These are phyloP conservation scores for Cassiopea xamachana DNA, from an alignment of 30 jellyfish, hydroid and myxozoan species.

Conservation along the genomic window DNA sequence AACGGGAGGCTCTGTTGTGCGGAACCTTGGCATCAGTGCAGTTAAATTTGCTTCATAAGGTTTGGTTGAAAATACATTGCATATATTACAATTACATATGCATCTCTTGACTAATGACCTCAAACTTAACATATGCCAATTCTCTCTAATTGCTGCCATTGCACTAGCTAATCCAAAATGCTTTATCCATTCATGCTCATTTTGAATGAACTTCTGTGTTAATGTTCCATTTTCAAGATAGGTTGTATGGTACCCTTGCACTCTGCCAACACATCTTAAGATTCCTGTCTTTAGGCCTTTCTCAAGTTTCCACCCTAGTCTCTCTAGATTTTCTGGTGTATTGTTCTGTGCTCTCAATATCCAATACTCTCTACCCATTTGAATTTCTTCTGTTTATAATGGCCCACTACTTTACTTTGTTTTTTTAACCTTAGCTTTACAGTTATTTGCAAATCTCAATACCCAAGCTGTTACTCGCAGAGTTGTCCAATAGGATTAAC, in stretches of 20 bases:
- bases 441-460: conserved; percentile 43
- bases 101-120: conserved; percentile 50
- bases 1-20: too few species aligned
- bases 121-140: conserved; percentile 18
- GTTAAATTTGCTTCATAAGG: conserved; percentile 56
- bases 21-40: too few species aligned
- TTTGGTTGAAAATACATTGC: conserved; percentile 65
- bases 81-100: conserved; percentile 36
- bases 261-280: too few species aligned
- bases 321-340: conserved; percentile 3
- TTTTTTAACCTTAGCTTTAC: conserved; percentile 32
- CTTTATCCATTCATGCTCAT: conserved; percentile 47
- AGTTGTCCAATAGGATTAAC: conserved; percentile 47
- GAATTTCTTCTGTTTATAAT: conserved; percentile 47
- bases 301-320: conserved; percentile 56
- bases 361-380: conserved; percentile 36
- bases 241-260: conserved; percentile 48
- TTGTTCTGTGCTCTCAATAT: conserved; percentile 37
- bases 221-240: conserved; percentile 49
- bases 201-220: conserved; percentile 38
- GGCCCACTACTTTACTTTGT: conserved; percentile 27
- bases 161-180: conserved; percentile 53
- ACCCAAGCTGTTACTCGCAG: conserved; percentile 66
- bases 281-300: conserved; percentile 48
- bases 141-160: conserved; percentile 69